Percentiles rank a stretch among this genome's conserved stretches.
Evolutionary conservation across 2,113 vertebrate species (phyloP).

Genomic region (Myotis yumanensis): DNA sequence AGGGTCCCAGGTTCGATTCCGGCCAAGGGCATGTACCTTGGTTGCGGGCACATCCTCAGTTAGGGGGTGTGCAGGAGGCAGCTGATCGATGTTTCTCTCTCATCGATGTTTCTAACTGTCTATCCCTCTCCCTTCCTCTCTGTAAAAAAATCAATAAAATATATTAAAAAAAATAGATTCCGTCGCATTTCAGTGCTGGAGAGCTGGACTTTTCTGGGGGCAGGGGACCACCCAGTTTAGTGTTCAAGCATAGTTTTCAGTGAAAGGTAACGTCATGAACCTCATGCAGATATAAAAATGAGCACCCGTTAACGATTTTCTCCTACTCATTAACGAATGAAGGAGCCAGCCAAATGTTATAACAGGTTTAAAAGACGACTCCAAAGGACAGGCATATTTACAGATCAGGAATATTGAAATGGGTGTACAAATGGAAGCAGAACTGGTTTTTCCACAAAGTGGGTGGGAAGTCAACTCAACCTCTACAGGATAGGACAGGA

Average conservation of each 20-base stretch:
- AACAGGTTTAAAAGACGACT: neutral
- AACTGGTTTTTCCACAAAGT: neutral
- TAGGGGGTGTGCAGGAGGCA: no score
- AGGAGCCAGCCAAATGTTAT: neutral
- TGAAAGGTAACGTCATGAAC: neutral
- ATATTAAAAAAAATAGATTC: neutral
- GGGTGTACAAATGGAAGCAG: neutral
- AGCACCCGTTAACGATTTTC: neutral
- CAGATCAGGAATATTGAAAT: neutral
- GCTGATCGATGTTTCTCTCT: no score
- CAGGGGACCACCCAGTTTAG: neutral
- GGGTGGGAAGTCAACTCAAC: neutral
- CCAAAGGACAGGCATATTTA: neutral
- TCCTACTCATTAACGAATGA: neutral
- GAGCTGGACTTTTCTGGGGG: neutral
- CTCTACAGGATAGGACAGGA: neutral
- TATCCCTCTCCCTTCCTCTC: no score
- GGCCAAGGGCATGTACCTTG: no score
- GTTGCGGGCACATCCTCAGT: no score
- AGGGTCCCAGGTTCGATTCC: no score
- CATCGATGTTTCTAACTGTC: no score
- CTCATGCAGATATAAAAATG: neutral
- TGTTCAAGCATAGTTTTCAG: neutral
- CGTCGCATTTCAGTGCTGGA: neutral
- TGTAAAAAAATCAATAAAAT: no score